These are phyloP conservation scores for Myiotriccus ornatus DNA, from an alignment of 2,797 vertebrate genomes.

Conservation along the genomic window DNA sequence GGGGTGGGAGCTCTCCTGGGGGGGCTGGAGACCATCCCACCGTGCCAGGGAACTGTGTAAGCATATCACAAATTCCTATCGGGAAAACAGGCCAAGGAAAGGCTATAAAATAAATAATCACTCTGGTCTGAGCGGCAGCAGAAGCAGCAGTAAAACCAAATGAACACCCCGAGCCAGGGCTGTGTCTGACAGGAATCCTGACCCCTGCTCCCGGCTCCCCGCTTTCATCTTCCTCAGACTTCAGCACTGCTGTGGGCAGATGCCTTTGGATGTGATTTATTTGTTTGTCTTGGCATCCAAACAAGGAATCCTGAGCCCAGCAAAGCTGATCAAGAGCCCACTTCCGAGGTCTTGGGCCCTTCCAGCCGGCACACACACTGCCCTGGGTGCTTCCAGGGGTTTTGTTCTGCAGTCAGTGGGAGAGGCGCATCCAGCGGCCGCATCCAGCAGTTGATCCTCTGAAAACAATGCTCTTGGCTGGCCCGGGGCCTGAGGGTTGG, in stretches of 20 bases:
- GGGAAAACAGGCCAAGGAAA: not conserved
- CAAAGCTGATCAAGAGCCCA: constrained; percentile 53
- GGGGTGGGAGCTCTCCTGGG: not conserved
- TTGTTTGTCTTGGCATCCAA: constrained; percentile 76
- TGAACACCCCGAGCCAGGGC: not conserved
- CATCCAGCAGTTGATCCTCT: not conserved
- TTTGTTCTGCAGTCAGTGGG: not conserved
- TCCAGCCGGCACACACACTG: not conserved
- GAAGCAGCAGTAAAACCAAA: constrained; percentile 8
- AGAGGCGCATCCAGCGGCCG: not conserved
- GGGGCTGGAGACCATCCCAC: not conserved
- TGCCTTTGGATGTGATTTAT: constrained; percentile 67
- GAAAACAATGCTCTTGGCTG: constrained; percentile 41
- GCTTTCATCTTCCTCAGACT: constrained; percentile 26
- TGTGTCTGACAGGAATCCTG: constrained; percentile 39
- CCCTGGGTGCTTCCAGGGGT: not conserved
- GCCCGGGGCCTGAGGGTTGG: not conserved
- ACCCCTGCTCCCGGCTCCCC: constrained; percentile 22
- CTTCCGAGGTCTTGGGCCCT: constrained; percentile 64
- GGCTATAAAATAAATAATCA: constrained; percentile 6
- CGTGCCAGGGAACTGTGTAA: not conserved
- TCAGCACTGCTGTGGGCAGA: constrained; percentile 37
- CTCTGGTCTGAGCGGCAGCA: not conserved
- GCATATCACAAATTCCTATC: not conserved
- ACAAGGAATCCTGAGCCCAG: constrained; percentile 46